Conservation (phyloP, 2,888 invertebrate species). For the Nineta flava region DNA sequence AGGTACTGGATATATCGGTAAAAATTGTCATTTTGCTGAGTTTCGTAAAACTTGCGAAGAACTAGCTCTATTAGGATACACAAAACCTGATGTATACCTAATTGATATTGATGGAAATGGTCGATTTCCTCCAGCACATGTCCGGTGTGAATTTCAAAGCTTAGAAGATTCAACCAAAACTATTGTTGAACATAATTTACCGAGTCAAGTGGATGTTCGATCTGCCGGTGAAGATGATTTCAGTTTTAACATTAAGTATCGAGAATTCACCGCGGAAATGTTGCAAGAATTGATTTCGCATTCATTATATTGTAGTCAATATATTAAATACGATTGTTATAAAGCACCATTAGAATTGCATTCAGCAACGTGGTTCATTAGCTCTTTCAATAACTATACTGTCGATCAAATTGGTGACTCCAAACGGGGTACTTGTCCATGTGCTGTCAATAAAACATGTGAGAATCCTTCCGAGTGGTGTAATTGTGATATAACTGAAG, state of each 20-base stretch:
- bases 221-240: constrained; percentile 65
- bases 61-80: constrained; percentile 67
- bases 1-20: constrained; percentile 80
- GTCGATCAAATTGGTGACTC: constrained; percentile 25
- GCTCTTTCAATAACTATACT: constrained; percentile 58
- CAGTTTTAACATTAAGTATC: constrained; percentile 69
- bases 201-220: constrained; percentile 77
- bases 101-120: constrained; percentile 93
- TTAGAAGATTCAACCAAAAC: constrained; percentile 72
- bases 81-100: constrained; percentile 76
- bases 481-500: constrained; percentile 79
- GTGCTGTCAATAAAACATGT: constrained; percentile 66
- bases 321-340: constrained; percentile 80
- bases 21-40: constrained; percentile 87
- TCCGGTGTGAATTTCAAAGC: constrained; percentile 82
- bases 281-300: constrained; percentile 78
- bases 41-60: constrained; percentile 88
- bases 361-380: constrained; percentile 78
- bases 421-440: constrained; percentile 49
- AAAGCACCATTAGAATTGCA: constrained; percentile 75
- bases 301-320: constrained; percentile 76
- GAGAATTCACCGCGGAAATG: constrained; percentile 84
- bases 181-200: constrained; percentile 81
- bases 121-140: constrained; percentile 77
- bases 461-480: constrained; percentile 68